Base-by-base conservation (phyloP, 2,888 invertebrate genomes). In the Leptinotarsa tumamoca region DNA sequence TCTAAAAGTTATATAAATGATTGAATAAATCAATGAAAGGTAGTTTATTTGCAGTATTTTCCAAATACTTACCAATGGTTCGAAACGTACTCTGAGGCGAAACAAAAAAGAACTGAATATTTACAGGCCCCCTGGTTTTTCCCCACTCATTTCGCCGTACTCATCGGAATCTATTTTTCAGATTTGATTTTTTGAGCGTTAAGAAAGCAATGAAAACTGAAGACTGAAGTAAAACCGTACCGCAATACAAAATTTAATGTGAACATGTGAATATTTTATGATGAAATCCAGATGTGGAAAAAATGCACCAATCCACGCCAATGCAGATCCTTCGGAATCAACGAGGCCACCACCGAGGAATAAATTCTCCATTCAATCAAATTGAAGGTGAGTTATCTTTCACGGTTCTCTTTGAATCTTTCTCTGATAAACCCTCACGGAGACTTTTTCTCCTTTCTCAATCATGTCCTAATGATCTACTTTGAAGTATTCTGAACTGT, bases 361-460 rank as follows among this genome's bases (percentile, higher is more conserved):
- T 58, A 33, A 33, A 58, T 70, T 43, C 70, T 14, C 49, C 70
- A 33, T 21, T 15, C 49, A 43, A 70, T 70, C 58, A 17, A 70
- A 58, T 23, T 70, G 58, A 70, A 70, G 70, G 70, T 70, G 43
- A 49, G 70, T 70, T 56, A 69, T 69, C 56, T 27, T 58, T 21
- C 58, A 58, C 58, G 23, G 23, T 23, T 58, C 27, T 52, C 54
- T 69, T 54, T 51, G 51, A 67, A 67, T 68, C 17, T n/a, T 15
- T 13, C 43, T 18, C 21, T 23, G 14, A 67, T n/a, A 50, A 51
- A 17, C 21, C 23, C 23, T 21, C 50, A 51, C 33, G 18, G 50
- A 49, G 21, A 23, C 21, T 10, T 50, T 50, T 51, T 27, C 18
- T 27, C 52, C 49, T 68, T n/a, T 51, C 67, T 51, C 23, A 68